phyloP scores from a whole-genome alignment of 2,797 vertebrate species.

The Acrossocheilus wenchowensis region DNA sequence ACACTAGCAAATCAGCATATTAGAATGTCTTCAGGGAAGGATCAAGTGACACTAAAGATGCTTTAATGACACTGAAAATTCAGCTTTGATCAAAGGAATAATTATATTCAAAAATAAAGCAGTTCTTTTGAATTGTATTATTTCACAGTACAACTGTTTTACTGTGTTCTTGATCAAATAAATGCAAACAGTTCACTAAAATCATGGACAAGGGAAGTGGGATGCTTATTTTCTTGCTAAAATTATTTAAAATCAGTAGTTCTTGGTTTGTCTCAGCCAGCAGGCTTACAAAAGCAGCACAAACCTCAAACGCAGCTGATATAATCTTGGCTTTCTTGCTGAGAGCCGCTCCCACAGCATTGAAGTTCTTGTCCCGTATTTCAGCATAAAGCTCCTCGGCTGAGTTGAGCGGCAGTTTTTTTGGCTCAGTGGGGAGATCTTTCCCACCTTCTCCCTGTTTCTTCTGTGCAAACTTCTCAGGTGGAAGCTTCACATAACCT shows the following conservation, averaged over 20 bases:
- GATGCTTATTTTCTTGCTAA: not conserved
- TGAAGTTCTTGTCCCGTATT: conserved; percentile 98
- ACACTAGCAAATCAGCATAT: not conserved
- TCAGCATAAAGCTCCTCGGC: conserved; percentile 96
- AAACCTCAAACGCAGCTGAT: conserved; percentile 96
- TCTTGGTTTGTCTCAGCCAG: not conserved
- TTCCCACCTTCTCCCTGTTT: conserved; percentile 91
- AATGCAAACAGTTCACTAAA: not conserved
- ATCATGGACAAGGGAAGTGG: not conserved
- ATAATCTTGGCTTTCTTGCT: conserved; percentile 99
- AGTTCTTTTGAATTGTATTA: not conserved
- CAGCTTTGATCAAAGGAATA: not conserved
- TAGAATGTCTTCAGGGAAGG: not conserved
- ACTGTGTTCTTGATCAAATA: not conserved
- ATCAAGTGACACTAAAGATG: not conserved
- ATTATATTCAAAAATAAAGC: not conserved
- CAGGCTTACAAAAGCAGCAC: not conserved
- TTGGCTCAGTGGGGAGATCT: conserved; percentile 93
- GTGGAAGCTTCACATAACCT: conserved; percentile 96
- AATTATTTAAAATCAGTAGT: not conserved
- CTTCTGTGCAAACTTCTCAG: conserved; percentile 95
- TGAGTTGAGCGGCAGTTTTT: conserved; percentile 96
- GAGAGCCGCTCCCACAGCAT: conserved; percentile 93
- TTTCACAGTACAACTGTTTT: not conserved
- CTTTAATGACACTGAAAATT: not conserved